Percentiles rank a stretch among this genome's conserved stretches.
These are phyloP conservation scores for Drosophila robusta DNA, from an alignment of 2,888 invertebrate genomes.

Conservation along the genomic window DNA sequence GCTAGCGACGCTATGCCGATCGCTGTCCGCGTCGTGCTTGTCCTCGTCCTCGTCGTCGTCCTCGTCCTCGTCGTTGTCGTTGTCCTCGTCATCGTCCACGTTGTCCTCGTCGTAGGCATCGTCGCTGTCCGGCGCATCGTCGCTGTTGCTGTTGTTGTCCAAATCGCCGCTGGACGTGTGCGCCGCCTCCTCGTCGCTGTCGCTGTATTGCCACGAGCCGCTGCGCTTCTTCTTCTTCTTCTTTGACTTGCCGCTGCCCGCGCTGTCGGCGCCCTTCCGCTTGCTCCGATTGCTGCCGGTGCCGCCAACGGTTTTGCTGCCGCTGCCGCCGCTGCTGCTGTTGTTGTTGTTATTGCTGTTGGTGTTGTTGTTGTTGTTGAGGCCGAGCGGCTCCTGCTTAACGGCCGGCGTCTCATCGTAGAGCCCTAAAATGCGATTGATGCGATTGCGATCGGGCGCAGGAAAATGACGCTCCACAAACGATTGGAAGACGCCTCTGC, in stretches of 20 bases:
- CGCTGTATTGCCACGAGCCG: constrained; percentile 86
- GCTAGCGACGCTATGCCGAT: constrained; percentile 60
- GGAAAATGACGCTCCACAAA: constrained; percentile 99
- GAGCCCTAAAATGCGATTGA: constrained; percentile 90
- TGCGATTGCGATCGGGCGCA: constrained; percentile 94
- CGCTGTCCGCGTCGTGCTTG: constrained; percentile 82
- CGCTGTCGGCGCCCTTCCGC: constrained; percentile 72
- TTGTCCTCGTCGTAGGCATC: constrained; percentile 16
- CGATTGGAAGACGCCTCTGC: constrained; percentile 97
- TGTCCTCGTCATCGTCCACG: constrained; percentile 6
- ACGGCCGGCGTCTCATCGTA: constrained; percentile 84
- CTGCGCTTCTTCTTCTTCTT: constrained; percentile 85
- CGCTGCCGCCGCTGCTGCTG: constrained; percentile 19
- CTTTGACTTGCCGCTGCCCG: constrained; percentile 38
- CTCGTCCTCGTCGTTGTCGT: constrained; percentile 42
- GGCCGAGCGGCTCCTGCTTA: constrained; percentile 38
- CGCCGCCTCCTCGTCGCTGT: constrained; percentile 62
- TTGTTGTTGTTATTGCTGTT: constrained; percentile 36
- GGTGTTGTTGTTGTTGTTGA: constrained; percentile 40
- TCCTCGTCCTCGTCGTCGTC: constrained; percentile 35
- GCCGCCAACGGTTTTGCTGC: constrained; percentile 7
- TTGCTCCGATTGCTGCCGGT: constrained; percentile 53
- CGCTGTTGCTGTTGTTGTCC: constrained; percentile 47
- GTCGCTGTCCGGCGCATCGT: constrained; percentile 43
- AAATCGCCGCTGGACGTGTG: constrained; percentile 38